These are phyloP conservation scores for Protonemura montana DNA, from an alignment of 2,888 invertebrate species.

Conservation along the genomic window DNA sequence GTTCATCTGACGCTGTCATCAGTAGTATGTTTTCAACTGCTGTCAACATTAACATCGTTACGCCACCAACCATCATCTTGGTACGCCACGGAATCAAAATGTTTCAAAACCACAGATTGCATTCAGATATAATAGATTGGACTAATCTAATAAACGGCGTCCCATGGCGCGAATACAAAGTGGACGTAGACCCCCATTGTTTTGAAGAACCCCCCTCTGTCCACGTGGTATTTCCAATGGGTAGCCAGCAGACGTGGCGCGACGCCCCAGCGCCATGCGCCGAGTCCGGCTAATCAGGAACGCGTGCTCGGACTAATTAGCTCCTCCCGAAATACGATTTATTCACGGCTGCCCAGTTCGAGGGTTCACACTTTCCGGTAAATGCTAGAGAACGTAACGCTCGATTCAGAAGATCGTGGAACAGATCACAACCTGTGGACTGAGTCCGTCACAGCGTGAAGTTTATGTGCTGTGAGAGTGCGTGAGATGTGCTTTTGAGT, in stretches of 20 bases:
- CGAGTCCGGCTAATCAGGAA: not conserved
- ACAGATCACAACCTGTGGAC: not conserved
- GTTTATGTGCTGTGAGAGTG: not conserved
- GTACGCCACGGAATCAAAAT: constrained; percentile 21
- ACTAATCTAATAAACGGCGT: constrained; percentile 49
- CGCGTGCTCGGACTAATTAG: not conserved
- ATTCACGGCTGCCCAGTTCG: not conserved
- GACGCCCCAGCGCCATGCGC: not conserved
- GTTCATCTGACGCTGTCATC: constrained; percentile 13
- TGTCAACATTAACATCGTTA: constrained; percentile 13
- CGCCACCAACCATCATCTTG: not conserved
- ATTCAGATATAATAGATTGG: constrained; percentile 48
- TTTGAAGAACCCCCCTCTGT: not conserved
- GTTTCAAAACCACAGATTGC: not conserved
- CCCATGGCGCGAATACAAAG: constrained; percentile 48
- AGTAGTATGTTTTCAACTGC: not conserved
- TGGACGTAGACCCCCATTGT: constrained; percentile 40
- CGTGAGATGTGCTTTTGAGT: not conserved
- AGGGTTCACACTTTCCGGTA: not conserved
- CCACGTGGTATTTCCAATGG: not conserved
- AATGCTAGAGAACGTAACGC: not conserved
- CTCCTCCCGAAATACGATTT: not conserved
- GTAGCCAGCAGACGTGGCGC: not conserved
- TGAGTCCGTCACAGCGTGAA: not conserved
- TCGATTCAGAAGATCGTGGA: not conserved